Evolutionary conservation across 2,113 vertebrate species (phyloP).

Genomic region (Boulengeromyrus knoepffleri): DNA sequence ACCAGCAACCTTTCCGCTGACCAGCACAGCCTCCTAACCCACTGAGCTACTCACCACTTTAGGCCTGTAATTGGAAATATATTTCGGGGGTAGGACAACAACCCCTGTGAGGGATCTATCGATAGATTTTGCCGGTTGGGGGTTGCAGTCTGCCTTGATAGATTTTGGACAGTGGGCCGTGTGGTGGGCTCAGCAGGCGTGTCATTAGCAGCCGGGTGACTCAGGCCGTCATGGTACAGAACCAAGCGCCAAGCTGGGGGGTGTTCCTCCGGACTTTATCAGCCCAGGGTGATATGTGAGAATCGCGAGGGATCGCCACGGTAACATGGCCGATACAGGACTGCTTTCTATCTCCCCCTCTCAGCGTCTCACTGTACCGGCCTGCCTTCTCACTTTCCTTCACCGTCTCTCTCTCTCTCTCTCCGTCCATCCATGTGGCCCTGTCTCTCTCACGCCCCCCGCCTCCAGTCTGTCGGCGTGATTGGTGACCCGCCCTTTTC

Average conservation of each 20-base stretch:
- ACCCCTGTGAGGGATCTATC: neutral
- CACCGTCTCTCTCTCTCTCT: constrained; percentile 4
- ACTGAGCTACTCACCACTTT: neutral
- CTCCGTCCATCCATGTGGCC: neutral
- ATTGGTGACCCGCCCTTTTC: neutral
- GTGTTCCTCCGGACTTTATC: constrained; percentile 20
- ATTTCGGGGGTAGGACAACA: neutral
- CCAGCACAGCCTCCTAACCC: neutral
- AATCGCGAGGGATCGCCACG: neutral
- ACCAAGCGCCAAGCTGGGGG: neutral
- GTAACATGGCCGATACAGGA: constrained; percentile 2
- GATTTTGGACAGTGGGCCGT: neutral
- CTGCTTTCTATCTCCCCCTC: neutral
- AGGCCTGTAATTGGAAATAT: neutral
- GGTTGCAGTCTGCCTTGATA: neutral
- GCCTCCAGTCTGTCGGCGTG: neutral
- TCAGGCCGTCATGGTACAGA: constrained; percentile 4
- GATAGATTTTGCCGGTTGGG: neutral
- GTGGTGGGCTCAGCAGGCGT: neutral
- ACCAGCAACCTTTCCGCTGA: neutral
- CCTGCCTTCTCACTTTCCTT: neutral
- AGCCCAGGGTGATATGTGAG: constrained; percentile 36
- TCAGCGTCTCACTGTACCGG: neutral
- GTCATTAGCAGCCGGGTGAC: neutral
- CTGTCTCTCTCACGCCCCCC: neutral